Evolutionary conservation across 2,797 vertebrate species (phyloP).

Genomic region (Rhinatrema bivittatum): DNA sequence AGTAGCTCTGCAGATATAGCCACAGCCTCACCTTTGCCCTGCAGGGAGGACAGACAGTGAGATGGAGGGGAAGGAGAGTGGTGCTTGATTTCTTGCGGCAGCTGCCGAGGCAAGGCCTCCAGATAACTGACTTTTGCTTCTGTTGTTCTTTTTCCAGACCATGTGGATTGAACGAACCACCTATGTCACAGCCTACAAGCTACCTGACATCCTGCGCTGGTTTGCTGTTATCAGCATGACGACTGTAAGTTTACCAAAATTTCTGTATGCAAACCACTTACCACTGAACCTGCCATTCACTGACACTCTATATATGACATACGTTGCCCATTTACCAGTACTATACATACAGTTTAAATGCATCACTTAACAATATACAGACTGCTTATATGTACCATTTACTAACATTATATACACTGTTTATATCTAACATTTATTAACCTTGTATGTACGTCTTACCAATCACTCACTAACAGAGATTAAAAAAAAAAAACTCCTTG

Average conservation of each 20-base stretch:
- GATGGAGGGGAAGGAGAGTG: not conserved
- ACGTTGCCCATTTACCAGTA: no score
- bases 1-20: no score
- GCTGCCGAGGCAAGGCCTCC: not conserved
- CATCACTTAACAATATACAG: no score
- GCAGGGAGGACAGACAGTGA: not conserved
- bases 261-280: no score
- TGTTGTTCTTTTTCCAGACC: not conserved
- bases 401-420: no score
- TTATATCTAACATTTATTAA: no score
- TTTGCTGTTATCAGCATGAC: constrained; percentile 18
- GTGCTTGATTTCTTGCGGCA: not conserved
- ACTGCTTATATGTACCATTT: no score
- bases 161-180: constrained; percentile 42
- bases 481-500: no score
- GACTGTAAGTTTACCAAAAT: constrained; percentile 27
- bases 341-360: not conserved
- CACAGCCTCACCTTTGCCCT: no score
- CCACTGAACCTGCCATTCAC: no score
- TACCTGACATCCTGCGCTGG: constrained; percentile 45
- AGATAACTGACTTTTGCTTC: not conserved
- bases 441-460: no score
- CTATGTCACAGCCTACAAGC: constrained; percentile 34
- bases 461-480: no score
- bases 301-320: not conserved